Evolutionary conservation across 1,140 invertebrate species (phyloP), one percentile per base, ranked within the genome.

Genomic region (Calephelis nemesis): DNA sequence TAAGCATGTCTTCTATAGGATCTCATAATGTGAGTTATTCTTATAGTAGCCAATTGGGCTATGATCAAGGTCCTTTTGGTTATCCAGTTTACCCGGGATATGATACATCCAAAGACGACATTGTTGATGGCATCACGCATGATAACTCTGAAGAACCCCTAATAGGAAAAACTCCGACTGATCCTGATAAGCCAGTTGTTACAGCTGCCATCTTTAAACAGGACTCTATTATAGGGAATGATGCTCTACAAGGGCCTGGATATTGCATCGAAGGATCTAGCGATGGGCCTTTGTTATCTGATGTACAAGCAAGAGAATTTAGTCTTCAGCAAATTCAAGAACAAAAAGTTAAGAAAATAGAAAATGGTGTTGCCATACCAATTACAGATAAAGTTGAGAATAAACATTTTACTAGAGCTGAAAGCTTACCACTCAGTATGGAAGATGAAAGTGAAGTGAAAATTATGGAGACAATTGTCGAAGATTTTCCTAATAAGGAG

Each of bases 21-120:
- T 95, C 95, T 13, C 93, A 93, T 50, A 95, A 95, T 82, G 94
- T 94, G 10, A 95, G 94, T 71, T 96, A 96, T 77, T 93, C 94
- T 50, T 96, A 96, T 77, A 94, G 95, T 54, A 96, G 95, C 79
- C 95, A 96, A 84, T 86, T 95, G 70, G 94, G 95, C n/a, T 96
- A 96, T 79, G 94, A 95, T 66, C 93, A 94, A 69, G 95, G 95
- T 39, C 93, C 94, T 63, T 95, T 95, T 65, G 95, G 95, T 40
- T 96, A 96, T 82, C 93, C 94, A 40, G 81, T 93, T 12, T 95
- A 94, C 76, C 87, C 91, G 13, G 93, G 92, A 47, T 94, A 94
- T 79, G 88, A 93, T 63, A 89, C 92, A 62, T 79, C 92, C n/a
- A 93, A 93, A 74, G 92, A 93, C 48, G 90, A 92, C n/a, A 82